These are phyloP conservation scores for Watsonalla cultraria DNA, from an alignment of 2,888 invertebrate genomes.

Conservation along the genomic window DNA sequence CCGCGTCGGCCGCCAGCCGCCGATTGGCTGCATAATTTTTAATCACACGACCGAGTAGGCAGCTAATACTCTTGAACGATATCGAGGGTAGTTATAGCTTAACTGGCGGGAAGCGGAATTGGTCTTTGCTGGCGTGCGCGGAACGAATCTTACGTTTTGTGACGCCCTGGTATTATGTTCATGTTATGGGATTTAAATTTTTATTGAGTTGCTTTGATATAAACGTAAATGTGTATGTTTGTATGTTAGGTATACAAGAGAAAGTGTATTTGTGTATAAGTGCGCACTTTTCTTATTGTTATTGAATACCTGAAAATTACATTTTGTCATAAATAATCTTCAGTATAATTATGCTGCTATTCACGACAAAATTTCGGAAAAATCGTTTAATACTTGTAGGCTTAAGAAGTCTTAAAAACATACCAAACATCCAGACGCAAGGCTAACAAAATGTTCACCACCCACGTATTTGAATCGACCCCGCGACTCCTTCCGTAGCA, in stretches of 20 bases:
- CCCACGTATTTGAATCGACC: too few relatives aligned
- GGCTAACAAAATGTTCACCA: too few relatives aligned
- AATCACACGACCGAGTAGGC: conserved; percentile 76
- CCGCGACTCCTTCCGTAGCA: too few relatives aligned
- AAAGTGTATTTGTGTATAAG: too few relatives aligned
- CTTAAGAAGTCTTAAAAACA: too few relatives aligned
- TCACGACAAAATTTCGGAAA: too few relatives aligned
- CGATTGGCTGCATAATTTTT: conserved; percentile 71
- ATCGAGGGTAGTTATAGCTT: conserved; percentile 51
- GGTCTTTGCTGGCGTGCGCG: conserved; percentile 40
- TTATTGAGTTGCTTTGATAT: neutral
- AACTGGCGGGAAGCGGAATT: conserved; percentile 42
- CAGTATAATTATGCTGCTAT: too few relatives aligned
- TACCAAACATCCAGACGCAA: too few relatives aligned
- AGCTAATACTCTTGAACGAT: conserved; percentile 74
- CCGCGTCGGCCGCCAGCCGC: conserved; percentile 34
- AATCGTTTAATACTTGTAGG: too few relatives aligned
- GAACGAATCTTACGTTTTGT: conserved; percentile 41
- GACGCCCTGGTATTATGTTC: conserved; percentile 20
- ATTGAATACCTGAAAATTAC: too few relatives aligned
- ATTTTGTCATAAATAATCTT: too few relatives aligned
- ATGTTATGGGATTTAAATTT: conserved; percentile 3
- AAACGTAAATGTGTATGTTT: neutral
- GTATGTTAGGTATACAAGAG: neutral
- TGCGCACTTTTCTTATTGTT: too few relatives aligned